phyloP scores from a whole-genome alignment of 2,113 vertebrate genomes.

The Martes martes region DNA sequence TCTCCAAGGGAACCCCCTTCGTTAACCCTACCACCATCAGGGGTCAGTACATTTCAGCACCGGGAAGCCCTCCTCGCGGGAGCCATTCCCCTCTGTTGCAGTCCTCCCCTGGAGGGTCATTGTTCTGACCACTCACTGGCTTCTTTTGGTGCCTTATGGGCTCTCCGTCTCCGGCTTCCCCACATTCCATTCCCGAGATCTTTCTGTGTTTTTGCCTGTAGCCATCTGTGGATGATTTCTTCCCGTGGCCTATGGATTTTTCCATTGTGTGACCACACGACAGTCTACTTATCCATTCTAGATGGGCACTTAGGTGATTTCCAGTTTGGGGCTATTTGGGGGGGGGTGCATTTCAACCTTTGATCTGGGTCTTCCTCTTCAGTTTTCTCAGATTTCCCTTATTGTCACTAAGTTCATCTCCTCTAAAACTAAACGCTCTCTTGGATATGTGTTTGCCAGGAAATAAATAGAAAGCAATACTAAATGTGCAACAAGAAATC shows the following conservation, averaged over 20 bases:
- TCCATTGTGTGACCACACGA: fast-evolving
- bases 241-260: no score
- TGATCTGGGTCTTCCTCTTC: not conserved
- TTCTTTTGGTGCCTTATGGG: not conserved
- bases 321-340: not conserved
- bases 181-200: not conserved
- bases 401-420: not conserved
- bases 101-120: not conserved
- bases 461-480: not conserved
- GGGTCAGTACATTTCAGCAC: not conserved
- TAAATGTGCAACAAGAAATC: not conserved
- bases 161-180: not conserved
- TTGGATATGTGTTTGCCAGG: not conserved
- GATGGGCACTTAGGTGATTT: not conserved
- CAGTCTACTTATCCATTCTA: not conserved
- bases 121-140: not conserved
- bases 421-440: not conserved
- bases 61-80: not conserved
- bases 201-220: no score
- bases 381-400: not conserved
- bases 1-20: not conserved
- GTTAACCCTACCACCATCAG: not conserved
- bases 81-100: not conserved
- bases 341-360: not conserved
- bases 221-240: not conserved